Conservation (phyloP, 1,140 invertebrate genomes). For the Cydia fagiglandana region DNA sequence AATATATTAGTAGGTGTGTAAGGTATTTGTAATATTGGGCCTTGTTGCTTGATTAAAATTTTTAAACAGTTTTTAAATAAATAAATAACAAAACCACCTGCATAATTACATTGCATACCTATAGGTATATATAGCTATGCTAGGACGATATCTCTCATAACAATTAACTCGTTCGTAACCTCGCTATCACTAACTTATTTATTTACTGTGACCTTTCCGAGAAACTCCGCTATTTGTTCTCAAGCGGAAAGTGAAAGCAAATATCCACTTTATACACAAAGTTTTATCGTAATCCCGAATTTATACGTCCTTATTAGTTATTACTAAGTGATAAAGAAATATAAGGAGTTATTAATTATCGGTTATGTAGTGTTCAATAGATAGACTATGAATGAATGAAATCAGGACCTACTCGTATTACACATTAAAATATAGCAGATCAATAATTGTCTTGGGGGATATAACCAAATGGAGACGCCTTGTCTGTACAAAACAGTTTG, state of each 20-base stretch:
- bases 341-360: not conserved
- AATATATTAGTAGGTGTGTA: too few species aligned
- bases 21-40: too few species aligned
- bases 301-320: slow-evolving; percentile 1
- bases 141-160: not conserved
- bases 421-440: too few species aligned
- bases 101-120: not conserved
- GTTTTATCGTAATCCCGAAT: not conserved
- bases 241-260: slow-evolving; percentile 3
- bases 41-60: too few species aligned
- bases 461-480: too few species aligned
- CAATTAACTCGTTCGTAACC: not conserved
- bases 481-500: too few species aligned
- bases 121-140: not conserved
- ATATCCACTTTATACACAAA: slow-evolving; percentile 4
- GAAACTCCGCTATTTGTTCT: not conserved
- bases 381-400: not conserved
- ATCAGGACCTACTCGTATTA: too few species aligned
- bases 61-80: too few species aligned
- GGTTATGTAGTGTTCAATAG: not conserved
- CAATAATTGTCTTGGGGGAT: too few species aligned
- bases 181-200: slow-evolving; percentile 12
- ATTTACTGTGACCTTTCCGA: not conserved
- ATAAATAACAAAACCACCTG: too few species aligned
- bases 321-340: not conserved